Conservation (phyloP, 2,888 invertebrate species). For the Acanthosepion pharaonis region DNA sequence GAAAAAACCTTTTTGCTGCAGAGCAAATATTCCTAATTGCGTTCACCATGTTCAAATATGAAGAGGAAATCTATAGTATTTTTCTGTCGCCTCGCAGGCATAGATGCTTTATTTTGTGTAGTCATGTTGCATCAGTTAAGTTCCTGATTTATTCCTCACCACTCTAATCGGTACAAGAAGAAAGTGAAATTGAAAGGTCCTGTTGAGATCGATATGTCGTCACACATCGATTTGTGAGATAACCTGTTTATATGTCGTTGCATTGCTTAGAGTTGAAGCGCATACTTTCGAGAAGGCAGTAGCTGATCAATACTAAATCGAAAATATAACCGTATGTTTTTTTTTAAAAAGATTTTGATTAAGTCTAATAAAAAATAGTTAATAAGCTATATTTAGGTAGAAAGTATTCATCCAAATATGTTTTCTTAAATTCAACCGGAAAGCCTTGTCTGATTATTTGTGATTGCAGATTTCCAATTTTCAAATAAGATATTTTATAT, state of each 20-base stretch:
- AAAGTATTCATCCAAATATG: too few relatives aligned
- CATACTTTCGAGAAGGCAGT: not conserved
- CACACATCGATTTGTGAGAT: not conserved
- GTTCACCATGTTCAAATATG: not conserved
- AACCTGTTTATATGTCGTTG: not conserved
- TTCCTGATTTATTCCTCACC: not conserved
- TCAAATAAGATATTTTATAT: too few relatives aligned
- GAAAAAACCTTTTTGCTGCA: not conserved
- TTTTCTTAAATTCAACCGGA: too few relatives aligned
- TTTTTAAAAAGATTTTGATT: not conserved
- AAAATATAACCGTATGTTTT: not conserved
- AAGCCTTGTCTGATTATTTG: too few relatives aligned
- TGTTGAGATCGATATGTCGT: constrained; percentile 6
- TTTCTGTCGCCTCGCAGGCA: not conserved
- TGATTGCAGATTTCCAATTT: too few relatives aligned
- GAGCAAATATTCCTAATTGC: not conserved
- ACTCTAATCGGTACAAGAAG: not conserved
- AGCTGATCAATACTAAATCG: not conserved
- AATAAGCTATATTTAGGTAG: too few relatives aligned
- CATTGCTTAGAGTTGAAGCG: not conserved
- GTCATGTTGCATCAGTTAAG: not conserved
- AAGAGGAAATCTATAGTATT: not conserved
- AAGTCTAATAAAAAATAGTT: not conserved
- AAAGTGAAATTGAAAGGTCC: not conserved
- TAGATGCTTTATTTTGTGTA: not conserved